Percentiles rank a stretch among this genome's conserved stretches.
Conservation (phyloP, 2,888 invertebrate genomes). For the Empis stercorea region DNA sequence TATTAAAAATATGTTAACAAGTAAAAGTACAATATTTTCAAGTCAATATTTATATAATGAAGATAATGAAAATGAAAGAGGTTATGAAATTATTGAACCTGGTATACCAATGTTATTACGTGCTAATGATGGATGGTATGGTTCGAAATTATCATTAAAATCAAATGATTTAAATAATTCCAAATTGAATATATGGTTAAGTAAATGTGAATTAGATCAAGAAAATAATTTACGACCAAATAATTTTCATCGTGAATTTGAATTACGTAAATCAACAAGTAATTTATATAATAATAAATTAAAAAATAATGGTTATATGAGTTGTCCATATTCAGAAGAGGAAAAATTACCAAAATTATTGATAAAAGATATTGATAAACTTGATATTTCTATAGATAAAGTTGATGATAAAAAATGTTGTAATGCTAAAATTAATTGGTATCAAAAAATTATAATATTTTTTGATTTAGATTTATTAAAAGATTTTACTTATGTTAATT, state of each 20-base stretch:
- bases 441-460: conserved; percentile 45
- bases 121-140: conserved; percentile 33
- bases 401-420: conserved; percentile 32
- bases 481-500: conserved; percentile 54
- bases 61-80: conserved; percentile 48
- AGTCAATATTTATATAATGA: conserved; percentile 37
- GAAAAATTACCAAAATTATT: conserved; percentile 3
- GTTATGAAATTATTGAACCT: conserved; percentile 53
- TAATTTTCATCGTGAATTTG: not conserved
- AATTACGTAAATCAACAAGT: not conserved
- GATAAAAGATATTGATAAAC: conserved; percentile 15
- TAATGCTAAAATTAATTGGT: not conserved
- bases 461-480: conserved; percentile 57
- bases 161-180: not conserved
- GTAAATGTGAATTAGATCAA: not conserved
- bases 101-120: conserved; percentile 52
- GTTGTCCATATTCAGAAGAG: conserved; percentile 18
- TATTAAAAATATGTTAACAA: conserved; percentile 36
- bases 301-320: not conserved
- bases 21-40: conserved; percentile 21
- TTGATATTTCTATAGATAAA: conserved; percentile 12
- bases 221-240: not conserved
- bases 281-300: not conserved
- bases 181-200: not conserved
- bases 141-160: conserved; percentile 26